A percentile compares a stretch with the other conserved stretches of the same genome.
Conservation (phyloP, 2,113 vertebrate species). For the Corythoichthys intestinalis region DNA sequence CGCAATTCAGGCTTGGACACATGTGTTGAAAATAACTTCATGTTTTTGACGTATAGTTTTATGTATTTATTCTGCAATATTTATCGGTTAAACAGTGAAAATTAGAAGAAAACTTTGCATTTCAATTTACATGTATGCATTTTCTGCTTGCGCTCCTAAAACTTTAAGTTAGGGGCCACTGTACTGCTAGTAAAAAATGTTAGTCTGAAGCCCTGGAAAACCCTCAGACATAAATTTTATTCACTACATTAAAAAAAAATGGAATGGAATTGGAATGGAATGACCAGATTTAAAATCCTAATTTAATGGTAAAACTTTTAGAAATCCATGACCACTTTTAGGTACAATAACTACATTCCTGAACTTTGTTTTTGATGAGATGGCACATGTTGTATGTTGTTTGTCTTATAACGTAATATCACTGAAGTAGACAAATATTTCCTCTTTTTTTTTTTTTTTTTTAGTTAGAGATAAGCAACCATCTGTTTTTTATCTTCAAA, state of each 20-base stretch:
- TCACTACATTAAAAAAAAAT: background rate
- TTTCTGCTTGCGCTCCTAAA: too few relatives aligned
- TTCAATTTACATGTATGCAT: too few relatives aligned
- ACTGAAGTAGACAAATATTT: background rate
- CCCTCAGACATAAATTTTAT: background rate
- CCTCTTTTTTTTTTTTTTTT: conserved; percentile 5
- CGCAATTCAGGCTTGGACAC: too few relatives aligned
- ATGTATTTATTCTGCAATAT: too few relatives aligned
- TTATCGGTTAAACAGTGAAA: too few relatives aligned
- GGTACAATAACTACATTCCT: background rate
- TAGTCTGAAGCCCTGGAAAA: background rate
- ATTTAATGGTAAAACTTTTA: background rate
- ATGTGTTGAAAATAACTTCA: too few relatives aligned
- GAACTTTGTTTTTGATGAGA: background rate
- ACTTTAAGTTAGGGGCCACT: too few relatives aligned
- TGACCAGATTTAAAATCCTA: too few relatives aligned
- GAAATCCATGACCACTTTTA: background rate
- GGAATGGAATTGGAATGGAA: background rate
- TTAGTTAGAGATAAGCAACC: conserved; percentile 3
- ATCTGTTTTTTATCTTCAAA: conserved; percentile 24
- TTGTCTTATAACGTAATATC: background rate
- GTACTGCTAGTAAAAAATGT: too few relatives aligned
- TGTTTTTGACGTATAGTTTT: too few relatives aligned
- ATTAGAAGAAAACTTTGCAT: too few relatives aligned
- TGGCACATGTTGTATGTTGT: background rate